Percentiles rank a stretch among this genome's conserved stretches.
phyloP scores from a whole-genome alignment of 1,140 invertebrate genomes.

The Cydia strobilella region DNA sequence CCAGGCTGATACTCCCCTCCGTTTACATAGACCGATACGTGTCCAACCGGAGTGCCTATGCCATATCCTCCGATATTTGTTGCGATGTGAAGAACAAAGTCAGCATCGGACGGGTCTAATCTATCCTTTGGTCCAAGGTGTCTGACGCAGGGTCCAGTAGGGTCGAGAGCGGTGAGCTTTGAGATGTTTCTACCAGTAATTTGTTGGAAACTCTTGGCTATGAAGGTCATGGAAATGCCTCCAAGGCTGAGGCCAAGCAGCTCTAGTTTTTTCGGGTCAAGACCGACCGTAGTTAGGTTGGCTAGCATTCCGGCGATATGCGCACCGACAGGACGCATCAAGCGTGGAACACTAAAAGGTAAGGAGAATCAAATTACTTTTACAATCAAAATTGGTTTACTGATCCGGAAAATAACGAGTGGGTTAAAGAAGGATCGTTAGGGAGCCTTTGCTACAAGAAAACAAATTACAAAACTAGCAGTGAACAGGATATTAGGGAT shows the following conservation, averaged over 20 bases:
- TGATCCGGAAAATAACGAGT: no score
- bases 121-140: constrained; percentile 57
- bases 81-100: constrained; percentile 81
- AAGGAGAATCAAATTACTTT: no score
- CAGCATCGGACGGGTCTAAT: constrained; percentile 60
- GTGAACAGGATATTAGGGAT: no score
- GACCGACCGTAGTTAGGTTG: constrained; percentile 46
- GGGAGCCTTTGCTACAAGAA: no score
- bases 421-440: no score
- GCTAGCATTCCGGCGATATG: constrained; percentile 59
- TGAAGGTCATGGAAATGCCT: constrained; percentile 57
- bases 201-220: constrained; percentile 58
- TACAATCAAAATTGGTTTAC: neutral
- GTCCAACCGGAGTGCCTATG: constrained; percentile 83
- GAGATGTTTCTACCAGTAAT: constrained; percentile 64
- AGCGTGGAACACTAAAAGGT: constrained; percentile 50
- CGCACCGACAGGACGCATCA: constrained; percentile 55
- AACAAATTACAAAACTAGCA: no score
- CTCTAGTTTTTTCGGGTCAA: constrained; percentile 60
- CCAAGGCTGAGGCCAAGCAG: constrained; percentile 65
- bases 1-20: constrained; percentile 86
- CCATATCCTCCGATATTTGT: constrained; percentile 86
- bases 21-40: constrained; percentile 84
- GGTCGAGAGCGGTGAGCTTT: constrained; percentile 63
- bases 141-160: constrained; percentile 68